A percentile compares a stretch with the other conserved stretches of the same genome.
Evolutionary conservation across 2,113 vertebrate genomes (phyloP).

Genomic region (Ceuthmochares aereus): DNA sequence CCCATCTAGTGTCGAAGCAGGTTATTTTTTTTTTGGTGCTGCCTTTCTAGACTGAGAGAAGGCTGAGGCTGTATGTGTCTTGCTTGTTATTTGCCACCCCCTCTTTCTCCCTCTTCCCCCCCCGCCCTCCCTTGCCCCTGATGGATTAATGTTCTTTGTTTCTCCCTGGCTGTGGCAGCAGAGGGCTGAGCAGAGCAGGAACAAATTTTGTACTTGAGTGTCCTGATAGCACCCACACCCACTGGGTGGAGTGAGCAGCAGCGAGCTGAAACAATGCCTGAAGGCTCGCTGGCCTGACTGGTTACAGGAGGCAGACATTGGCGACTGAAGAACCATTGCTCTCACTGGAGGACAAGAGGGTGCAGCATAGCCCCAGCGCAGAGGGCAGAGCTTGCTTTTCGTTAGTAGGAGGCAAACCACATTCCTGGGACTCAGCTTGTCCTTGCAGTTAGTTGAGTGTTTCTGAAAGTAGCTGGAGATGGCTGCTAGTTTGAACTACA

Average conservation of each 20-base stretch:
- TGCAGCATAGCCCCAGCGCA: accelerated
- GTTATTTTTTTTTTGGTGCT: neutral
- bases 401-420: neutral
- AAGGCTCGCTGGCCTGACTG: neutral
- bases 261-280: neutral
- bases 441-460: neutral
- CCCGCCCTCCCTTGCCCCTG: too few relatives aligned
- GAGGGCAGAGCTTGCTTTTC: neutral
- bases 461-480: neutral
- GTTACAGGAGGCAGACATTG: neutral
- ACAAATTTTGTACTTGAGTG: accelerated
- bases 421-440: neutral
- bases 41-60: neutral
- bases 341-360: neutral
- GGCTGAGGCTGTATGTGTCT: neutral
- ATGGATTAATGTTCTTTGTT: neutral
- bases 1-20: neutral
- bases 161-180: neutral
- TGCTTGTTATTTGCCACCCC: too few relatives aligned
- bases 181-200: neutral
- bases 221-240: neutral
- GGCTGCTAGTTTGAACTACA: neutral
- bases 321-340: neutral
- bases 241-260: neutral
- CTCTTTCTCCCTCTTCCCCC: accelerated